phyloP scores from a whole-genome alignment of 2,888 invertebrate species.

The Spicauda simplicius region DNA sequence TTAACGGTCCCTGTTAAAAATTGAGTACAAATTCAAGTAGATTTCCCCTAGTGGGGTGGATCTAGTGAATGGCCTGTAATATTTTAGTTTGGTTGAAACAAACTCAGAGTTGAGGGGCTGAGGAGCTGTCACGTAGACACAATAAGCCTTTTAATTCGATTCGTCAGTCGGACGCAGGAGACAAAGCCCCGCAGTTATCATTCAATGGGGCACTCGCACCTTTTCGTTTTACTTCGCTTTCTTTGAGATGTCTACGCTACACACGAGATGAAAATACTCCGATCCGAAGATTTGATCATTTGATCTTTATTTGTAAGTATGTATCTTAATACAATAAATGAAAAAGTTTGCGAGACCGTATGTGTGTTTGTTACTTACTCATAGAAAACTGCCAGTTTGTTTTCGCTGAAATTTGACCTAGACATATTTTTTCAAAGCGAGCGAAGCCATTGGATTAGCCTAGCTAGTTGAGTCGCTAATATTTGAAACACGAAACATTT shows the following conservation, averaged over 20 bases:
- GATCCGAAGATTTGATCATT: not conserved
- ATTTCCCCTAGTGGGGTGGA: slow-evolving; percentile 64
- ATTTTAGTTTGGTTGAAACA: slow-evolving; percentile 84
- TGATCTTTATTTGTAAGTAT: not conserved
- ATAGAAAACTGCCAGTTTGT: too few relatives aligned
- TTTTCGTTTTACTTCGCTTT: slow-evolving; percentile 78
- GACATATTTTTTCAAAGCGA: too few relatives aligned
- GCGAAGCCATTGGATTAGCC: too few relatives aligned
- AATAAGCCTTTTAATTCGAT: slow-evolving; percentile 85
- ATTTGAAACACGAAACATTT: too few relatives aligned
- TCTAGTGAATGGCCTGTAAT: slow-evolving; percentile 83
- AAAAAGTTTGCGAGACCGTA: too few relatives aligned
- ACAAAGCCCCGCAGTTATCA: slow-evolving; percentile 83
- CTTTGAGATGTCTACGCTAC: slow-evolving; percentile 55
- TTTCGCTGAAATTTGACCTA: too few relatives aligned
- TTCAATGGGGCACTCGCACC: slow-evolving; percentile 84
- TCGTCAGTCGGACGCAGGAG: slow-evolving; percentile 82
- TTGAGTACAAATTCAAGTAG: slow-evolving; percentile 84
- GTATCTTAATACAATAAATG: too few relatives aligned
- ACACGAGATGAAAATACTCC: not conserved
- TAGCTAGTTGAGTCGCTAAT: too few relatives aligned
- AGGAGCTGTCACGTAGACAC: slow-evolving; percentile 83
- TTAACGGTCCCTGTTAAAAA: slow-evolving; percentile 83
- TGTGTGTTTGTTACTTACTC: too few relatives aligned
- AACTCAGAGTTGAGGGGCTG: slow-evolving; percentile 68